These are phyloP conservation scores for Ophiodon elongatus DNA, from an alignment of 2,113 vertebrate genomes.

Conservation along the genomic window DNA sequence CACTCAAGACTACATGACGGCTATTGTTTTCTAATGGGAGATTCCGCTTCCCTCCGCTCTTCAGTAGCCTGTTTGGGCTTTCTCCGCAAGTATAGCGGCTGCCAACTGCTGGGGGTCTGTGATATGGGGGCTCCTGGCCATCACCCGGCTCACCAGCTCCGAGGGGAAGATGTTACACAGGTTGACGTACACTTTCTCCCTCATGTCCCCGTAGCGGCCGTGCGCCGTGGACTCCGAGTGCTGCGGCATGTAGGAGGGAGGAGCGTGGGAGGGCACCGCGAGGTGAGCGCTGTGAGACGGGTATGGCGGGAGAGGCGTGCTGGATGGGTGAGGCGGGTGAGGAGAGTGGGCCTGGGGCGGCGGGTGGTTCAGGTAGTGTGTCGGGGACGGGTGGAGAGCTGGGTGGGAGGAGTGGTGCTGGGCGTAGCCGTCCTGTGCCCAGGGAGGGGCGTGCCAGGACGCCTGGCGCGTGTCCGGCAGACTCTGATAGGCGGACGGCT, in stretches of 20 bases:
- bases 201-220: constrained; percentile 84
- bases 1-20: neutral
- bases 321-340: constrained; percentile 59
- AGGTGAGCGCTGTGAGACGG: constrained; percentile 65
- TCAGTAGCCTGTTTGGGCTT: constrained; percentile 92
- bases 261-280: constrained; percentile 27
- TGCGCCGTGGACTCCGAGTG: constrained; percentile 82
- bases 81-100: constrained; percentile 94
- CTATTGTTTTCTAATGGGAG: neutral
- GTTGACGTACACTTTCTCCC: constrained; percentile 93
- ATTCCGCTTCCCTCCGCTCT: no score
- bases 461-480: constrained; percentile 89
- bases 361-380: constrained; percentile 67
- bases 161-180: constrained; percentile 98
- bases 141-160: constrained; percentile 93
- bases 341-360: constrained; percentile 76
- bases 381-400: constrained; percentile 73
- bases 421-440: constrained; percentile 72
- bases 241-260: constrained; percentile 55
- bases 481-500: constrained; percentile 92
- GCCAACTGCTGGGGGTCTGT: constrained; percentile 96
- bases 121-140: constrained; percentile 95
- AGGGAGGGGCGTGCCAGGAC: constrained; percentile 84
- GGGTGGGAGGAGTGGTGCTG: constrained; percentile 83
- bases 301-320: constrained; percentile 42